Evolutionary conservation across 37 sponge, comb jelly and placozoan species (phyloP), one percentile per base, ranked within the genome.

Genomic region (Mnemiopsis leidyi): DNA sequence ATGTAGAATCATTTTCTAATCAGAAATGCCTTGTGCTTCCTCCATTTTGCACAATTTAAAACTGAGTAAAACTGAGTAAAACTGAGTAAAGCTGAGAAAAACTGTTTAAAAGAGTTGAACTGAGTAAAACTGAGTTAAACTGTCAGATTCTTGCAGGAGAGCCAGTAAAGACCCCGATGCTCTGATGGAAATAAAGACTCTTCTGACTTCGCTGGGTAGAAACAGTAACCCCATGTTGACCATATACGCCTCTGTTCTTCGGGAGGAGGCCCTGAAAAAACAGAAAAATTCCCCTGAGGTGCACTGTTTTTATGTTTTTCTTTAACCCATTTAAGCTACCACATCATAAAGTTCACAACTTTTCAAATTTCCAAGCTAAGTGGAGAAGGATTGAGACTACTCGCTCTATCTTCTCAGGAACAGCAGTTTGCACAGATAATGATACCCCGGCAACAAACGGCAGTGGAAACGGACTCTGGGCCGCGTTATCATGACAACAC

Each of bases 191-290:
- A 85, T 85, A 5, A 85, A 85, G 48, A 85, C 90, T 25, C 90
- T 36, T 25, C 48, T 85, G 3, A 85, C 90, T 3, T 85, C 90
- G 25, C 90, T 85, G 48, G 90, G 61, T 25, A 38, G 90, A 23
- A 85, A 85, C 90, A 85, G 90, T n/a, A 85, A 85, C 61, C 90
- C 90, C 23, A 85, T 85, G 90, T 33, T 85, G 29, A 40, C 90
- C 0, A 85, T 85, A 38, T 85, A 85, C 90, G 90, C 90, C 1
- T 85, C 90, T 28, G 90, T 85, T 1, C 61, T 85, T 29, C 38
- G 90, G 24, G 90, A 85, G 90, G 90, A 85, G 29, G 90, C 90
- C 2, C 90, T 85, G 3, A 85, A 40, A 61, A 32, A 28, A 36
- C 32, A 85, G 39, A 85, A 85, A 39, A 13, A 16, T 48, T 48